Conservation (phyloP, 23 tunicate species). For the Styela clava region DNA sequence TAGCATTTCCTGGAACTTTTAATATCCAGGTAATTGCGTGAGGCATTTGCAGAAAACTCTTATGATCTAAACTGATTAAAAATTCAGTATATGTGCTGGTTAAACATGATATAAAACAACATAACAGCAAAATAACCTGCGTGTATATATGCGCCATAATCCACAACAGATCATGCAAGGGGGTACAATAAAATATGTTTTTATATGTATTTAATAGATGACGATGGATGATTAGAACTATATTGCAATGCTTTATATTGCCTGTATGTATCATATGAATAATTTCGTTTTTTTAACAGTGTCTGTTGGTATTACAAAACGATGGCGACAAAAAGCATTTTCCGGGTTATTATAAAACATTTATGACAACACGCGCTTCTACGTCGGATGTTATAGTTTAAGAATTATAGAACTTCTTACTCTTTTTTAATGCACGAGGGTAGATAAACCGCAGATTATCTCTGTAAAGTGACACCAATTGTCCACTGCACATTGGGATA, state of each 20-base stretch:
- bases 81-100: too few relatives aligned
- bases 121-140: too few relatives aligned
- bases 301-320: neutral
- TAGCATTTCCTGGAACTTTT: too few relatives aligned
- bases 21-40: neutral
- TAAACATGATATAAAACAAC: too few relatives aligned
- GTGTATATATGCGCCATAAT: too few relatives aligned
- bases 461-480: neutral
- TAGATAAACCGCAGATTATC: neutral
- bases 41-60: neutral
- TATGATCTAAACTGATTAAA: neutral
- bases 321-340: neutral
- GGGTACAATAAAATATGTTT: too few relatives aligned
- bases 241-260: too few relatives aligned
- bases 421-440: neutral
- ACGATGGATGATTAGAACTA: too few relatives aligned
- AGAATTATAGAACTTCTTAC: neutral
- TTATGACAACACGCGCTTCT: neutral
- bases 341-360: neutral
- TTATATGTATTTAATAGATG: too few relatives aligned
- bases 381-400: neutral
- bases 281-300: too few relatives aligned
- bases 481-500: neutral
- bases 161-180: too few relatives aligned
- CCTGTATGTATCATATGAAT: too few relatives aligned